These are phyloP conservation scores for Coleophora flavipennella DNA, from an alignment of 2,888 invertebrate genomes.

Conservation along the genomic window DNA sequence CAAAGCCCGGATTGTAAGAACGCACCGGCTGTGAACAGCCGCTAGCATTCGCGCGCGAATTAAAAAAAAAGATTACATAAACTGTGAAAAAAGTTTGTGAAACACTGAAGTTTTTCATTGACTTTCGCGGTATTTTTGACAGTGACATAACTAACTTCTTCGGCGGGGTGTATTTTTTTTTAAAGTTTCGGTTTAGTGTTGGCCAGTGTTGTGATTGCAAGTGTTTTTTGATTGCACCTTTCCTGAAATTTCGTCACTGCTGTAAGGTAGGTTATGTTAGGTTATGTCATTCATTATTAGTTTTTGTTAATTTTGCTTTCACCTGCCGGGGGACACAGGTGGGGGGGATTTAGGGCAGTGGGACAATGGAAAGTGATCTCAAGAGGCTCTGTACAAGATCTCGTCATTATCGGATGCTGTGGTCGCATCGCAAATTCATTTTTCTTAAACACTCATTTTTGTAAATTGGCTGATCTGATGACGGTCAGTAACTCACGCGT, in stretches of 20 bases:
- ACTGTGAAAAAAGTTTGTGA: constrained; percentile 5
- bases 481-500: too few relatives aligned
- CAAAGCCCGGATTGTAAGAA: constrained; percentile 26
- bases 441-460: neutral
- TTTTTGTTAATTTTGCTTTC: constrained; percentile 43
- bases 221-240: constrained; percentile 16
- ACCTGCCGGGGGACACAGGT: constrained; percentile 23
- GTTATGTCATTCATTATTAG: constrained; percentile 46
- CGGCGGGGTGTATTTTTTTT: constrained; percentile 9
- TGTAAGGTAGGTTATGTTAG: constrained; percentile 28
- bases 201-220: constrained; percentile 4
- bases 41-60: constrained; percentile 5
- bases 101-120: neutral
- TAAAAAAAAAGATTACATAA: constrained; percentile 9
- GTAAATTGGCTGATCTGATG: too few relatives aligned
- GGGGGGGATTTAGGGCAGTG: constrained; percentile 36
- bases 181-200: constrained; percentile 20
- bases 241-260: constrained; percentile 8
- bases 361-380: constrained; percentile 39
- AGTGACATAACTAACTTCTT: constrained; percentile 20
- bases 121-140: constrained; percentile 21
- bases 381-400: neutral
- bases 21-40: constrained; percentile 13
- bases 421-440: neutral
- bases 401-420: neutral